A percentile compares a stretch with the other conserved stretches of the same genome.
Conservation (phyloP, 2,113 vertebrate species). For the Oncorhynchus clarkii region DNA sequence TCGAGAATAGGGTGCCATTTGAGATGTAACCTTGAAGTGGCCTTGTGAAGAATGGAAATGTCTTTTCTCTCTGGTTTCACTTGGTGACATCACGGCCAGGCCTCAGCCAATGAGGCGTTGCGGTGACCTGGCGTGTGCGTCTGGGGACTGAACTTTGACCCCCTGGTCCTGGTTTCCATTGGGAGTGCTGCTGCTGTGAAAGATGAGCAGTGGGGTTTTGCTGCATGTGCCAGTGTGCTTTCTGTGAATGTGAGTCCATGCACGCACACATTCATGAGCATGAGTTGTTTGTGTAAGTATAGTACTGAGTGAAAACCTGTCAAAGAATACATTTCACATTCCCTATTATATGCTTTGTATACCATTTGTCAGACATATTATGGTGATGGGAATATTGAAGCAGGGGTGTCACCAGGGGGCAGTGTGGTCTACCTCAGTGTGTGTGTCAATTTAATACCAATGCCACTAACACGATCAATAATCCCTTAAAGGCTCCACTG, state of each 20-base stretch:
- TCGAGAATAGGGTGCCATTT: too few relatives aligned
- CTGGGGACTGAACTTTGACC: constrained; percentile 26
- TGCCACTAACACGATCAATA: constrained; percentile 39
- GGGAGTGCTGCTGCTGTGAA: constrained; percentile 19
- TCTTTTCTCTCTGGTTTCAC: constrained; percentile 32
- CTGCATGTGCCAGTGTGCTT: neutral
- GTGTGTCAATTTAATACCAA: too few relatives aligned
- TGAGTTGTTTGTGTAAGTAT: neutral
- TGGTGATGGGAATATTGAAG: neutral
- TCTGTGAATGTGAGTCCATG: neutral
- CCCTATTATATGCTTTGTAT: too few relatives aligned
- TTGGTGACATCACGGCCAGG: constrained; percentile 13
- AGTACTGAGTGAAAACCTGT: neutral
- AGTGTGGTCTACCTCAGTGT: neutral
- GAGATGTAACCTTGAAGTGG: constrained; percentile 12
- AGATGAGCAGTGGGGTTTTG: constrained; percentile 14
- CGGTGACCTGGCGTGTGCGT: neutral
- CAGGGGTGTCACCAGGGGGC: neutral
- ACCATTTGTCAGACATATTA: too few relatives aligned
- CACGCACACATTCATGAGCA: neutral
- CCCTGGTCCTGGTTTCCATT: constrained; percentile 38
- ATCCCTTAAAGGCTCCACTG: constrained; percentile 31
- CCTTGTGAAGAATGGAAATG: constrained; percentile 17
- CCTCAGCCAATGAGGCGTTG: constrained; percentile 22
- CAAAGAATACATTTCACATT: neutral